These are phyloP conservation scores for Zeus faber DNA, from an alignment of 2,113 vertebrate genomes.

Conservation along the genomic window DNA sequence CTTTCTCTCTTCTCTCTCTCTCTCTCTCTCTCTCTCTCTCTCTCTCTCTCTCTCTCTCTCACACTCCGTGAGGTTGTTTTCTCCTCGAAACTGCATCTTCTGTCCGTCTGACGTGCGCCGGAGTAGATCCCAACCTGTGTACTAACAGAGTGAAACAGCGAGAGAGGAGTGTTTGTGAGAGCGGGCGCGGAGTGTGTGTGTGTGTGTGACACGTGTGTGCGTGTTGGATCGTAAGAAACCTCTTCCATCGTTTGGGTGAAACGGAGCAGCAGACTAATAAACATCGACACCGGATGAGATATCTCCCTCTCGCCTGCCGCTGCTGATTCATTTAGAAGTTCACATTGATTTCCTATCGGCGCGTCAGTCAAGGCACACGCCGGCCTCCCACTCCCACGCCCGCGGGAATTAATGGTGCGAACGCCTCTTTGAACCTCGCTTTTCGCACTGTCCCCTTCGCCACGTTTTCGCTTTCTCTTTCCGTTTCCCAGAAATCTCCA, in stretches of 20 bases:
- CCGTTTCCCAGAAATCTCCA: neutral
- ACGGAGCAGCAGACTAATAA: conserved; percentile 26
- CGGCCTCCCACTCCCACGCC: too few species aligned
- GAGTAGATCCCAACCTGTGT: too few species aligned
- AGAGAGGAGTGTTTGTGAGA: neutral
- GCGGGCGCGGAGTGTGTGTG: neutral
- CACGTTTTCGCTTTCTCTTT: neutral
- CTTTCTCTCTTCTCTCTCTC: neutral
- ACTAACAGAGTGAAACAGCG: too few species aligned
- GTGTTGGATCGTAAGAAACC: too few species aligned
- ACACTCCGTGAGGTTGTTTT: too few species aligned
- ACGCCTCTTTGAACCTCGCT: too few species aligned
- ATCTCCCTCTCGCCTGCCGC: conserved; percentile 38
- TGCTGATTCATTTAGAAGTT: conserved; percentile 50
- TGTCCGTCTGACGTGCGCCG: too few species aligned
- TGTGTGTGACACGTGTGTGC: too few species aligned
- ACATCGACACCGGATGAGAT: conserved; percentile 43
- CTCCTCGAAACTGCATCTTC: too few species aligned
- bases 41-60: neutral
- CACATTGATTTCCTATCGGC: conserved; percentile 54
- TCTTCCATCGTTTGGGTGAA: conserved; percentile 22
- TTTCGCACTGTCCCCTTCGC: neutral
- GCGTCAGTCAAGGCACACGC: conserved; percentile 19
- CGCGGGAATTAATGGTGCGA: too few species aligned
- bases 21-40: neutral